Conservation (phyloP, 2,113 vertebrate genomes). For the Galemys pyrenaicus region DNA sequence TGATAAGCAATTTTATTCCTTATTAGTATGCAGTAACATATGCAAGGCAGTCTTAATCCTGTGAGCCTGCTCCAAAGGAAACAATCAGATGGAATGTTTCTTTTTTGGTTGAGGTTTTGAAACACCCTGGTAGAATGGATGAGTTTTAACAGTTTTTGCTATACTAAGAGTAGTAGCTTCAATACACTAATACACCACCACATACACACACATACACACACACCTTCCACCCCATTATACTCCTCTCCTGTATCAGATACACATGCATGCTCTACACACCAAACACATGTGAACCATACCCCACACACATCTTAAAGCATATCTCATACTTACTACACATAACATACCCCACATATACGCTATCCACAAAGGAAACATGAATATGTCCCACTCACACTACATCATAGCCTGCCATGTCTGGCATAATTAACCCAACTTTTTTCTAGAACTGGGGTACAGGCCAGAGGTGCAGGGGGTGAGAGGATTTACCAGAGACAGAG, state of each 20-base stretch:
- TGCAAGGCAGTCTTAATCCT: neutral
- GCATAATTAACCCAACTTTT: neutral
- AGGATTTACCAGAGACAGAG: too few relatives aligned
- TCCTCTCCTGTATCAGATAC: neutral
- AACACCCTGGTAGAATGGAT: neutral
- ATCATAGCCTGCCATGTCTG: neutral
- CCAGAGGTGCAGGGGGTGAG: too few relatives aligned
- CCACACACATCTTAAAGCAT: neutral
- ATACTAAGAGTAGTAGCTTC: neutral
- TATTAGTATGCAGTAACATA: neutral
- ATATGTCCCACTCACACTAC: neutral
- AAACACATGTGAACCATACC: neutral
- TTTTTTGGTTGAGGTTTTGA: neutral
- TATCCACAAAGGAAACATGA: neutral
- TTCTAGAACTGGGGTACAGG: too few relatives aligned
- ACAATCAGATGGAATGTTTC: neutral
- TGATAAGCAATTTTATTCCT: neutral
- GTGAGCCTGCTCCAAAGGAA: neutral
- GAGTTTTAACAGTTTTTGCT: neutral
- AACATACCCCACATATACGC: neutral
- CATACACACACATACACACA: neutral
- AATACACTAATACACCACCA: fast-evolving
- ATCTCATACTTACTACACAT: neutral
- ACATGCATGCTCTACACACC: neutral
- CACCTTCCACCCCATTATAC: too few relatives aligned